Base-by-base conservation (phyloP, 2,797 vertebrate species). In the Tragelaphus eurycerus region DNA sequence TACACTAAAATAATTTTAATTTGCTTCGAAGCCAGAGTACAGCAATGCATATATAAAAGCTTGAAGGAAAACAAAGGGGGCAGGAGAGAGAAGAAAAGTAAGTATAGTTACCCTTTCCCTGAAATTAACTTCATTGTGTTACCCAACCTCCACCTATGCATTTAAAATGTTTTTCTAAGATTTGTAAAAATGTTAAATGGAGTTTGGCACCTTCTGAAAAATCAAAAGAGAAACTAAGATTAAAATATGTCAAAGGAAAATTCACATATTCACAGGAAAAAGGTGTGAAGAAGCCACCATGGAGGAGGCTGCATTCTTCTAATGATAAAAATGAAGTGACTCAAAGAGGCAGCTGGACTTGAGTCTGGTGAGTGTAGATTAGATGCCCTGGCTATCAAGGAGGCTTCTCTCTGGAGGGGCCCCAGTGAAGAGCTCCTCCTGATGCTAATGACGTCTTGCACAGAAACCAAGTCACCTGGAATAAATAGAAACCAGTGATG, bases 131-230 rank as follows among this genome's bases (percentile, higher is more conserved):
- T 98, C 91, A 97, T 0, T 1, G 95, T 97, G 11, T 98, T 96
- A 34, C 93, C 97, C 19, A 2, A 8, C 86, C 93, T 46, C 97
- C 92, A 88, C 62, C 94, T 98, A 98, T 90, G 98, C 97, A 98
- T 98, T 98, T 98, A 98, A 99, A 99, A 98, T 98, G 21, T 74
- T 43, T 74, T 25, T 43, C 11, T 74, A 74, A 99, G 98, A 98
- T 98, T 98, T 98, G 98, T 99, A 99, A 98, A 99, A 99, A 99
- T 99, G 98, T 98, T 99, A 98, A 98, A 98, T 98, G 98, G 98
- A 98, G 98, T 99, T 99, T 99, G 99, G 99, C 99, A 99, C 98
- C 98, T 98, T 99, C 98, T 98, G 98, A 98, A 98, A 98, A 99
- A 98, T 98, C 97, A 98, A 98, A 98, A 98, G 98, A 98, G 98